Evolutionary conservation across 1,140 invertebrate species (phyloP), one percentile per base, ranked within the genome.

Genomic region (Pachypsylla venusta): DNA sequence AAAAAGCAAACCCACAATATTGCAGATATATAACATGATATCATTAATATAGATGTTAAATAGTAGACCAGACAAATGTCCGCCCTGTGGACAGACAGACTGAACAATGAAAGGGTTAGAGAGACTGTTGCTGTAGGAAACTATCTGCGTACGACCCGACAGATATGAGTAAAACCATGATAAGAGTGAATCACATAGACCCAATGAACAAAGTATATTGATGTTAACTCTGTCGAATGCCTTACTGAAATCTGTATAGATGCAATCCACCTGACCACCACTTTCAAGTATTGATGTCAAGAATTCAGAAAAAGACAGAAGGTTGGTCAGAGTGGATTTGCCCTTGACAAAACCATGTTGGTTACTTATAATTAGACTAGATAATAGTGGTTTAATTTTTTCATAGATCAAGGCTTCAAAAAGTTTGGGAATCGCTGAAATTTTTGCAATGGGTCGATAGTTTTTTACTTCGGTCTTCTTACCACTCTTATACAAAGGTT

Each of bases 201-300:
- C 54, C 10, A 35, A 27, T 27, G 30, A 35, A 35, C 27, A n/a
- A 26, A 20, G 10, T 25, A 24, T 25, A 48, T 25, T 25, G 25
- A 28, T 25, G 24, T 24, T 64, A 30, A 68, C 59, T 26, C 60
- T 64, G 54, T 68, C 66, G 58, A 67, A 67, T 4, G 63, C 63
- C 57, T 67, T 68, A 16, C 60, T 61, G 53, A 67, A 68, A 56
- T 69, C 68, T 2, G 60, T 64, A 26, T 67, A 64, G 16, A 64
- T 64, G 14, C 60, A 57, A 57, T 64, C 65, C 27, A 66, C 60
- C 27, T 67, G 64, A 26, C 22, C 12, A 22, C 60, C 61, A 19
- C 30, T 53, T 14, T 27, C 56, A 2, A 65, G 1, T 7, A 14
- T 20, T 10, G 28, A 13, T 2, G 53, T 25, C 1, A 63, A 10